Evolutionary conservation across 2,797 vertebrate species (phyloP), one percentile per base, ranked within the genome.

Genomic region (Peromyscus aztecus): DNA sequence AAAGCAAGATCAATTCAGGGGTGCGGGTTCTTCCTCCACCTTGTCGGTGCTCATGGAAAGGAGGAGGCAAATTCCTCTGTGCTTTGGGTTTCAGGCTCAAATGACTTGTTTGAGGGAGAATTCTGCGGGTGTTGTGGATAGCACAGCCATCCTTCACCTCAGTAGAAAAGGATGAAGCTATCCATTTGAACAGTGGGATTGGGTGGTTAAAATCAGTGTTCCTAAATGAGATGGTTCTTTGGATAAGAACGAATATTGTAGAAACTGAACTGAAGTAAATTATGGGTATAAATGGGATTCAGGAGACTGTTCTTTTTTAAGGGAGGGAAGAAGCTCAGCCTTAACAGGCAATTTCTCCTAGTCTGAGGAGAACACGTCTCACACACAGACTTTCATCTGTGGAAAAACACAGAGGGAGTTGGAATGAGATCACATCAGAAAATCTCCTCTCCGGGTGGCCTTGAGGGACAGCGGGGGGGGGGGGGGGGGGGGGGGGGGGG

Each of bases 61-160:
- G 84, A 85, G 65, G 11, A 21, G 67, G 73, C 37, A 73, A 81
- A 63, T 73, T 88, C 6, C 52, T 94, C 89, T 14, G 3, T 75
- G 24, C 24, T 93, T 92, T 97, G 9, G 29, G 69, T 69, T 81
- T 90, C 27, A 82, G 16, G 16, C 31, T 67, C 12, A 88, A 91
- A 27, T 57, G 80, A 52, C n/a, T 43, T 85, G 43, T 84, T 52
- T 52, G 55, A 84, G 61, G 27, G 17, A 96, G 57, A 97, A 65
- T 89, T 82, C 76, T 87, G 57, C 34, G 78, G 69, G 37, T 89
- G 77, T 93, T 84, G 57, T 94, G 16, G 55, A 97, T 96, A 91
- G 21, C 27, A 63, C 3, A 81, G 23, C 49, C 49, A 83, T 46
- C 46, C 37, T 27, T n/a, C 75, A 77, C 29, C 40, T 89, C 63